Conservation (phyloP, 2,888 invertebrate genomes). For the Pterobdella sp. region DNA sequence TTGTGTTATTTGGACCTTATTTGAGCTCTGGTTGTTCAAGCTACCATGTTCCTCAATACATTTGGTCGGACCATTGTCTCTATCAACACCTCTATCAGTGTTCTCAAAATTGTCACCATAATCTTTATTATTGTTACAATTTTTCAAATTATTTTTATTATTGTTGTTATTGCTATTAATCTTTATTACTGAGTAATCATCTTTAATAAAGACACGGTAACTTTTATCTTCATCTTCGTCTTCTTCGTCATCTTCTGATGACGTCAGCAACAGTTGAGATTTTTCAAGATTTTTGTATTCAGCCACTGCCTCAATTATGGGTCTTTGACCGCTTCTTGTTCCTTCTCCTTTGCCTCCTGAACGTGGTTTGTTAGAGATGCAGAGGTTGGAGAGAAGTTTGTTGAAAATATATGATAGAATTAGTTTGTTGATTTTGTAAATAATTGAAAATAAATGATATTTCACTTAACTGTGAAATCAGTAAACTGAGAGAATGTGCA, state of each 20-base stretch:
- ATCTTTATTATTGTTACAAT: neutral
- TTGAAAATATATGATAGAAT: too few species aligned
- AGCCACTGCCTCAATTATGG: conserved; percentile 17
- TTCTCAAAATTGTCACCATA: neutral
- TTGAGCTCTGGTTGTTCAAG: too few species aligned
- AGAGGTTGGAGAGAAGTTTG: too few species aligned
- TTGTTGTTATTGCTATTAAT: neutral
- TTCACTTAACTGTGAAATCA: too few species aligned
- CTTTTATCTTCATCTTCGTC: neutral
- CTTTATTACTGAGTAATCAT: neutral
- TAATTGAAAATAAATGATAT: too few species aligned
- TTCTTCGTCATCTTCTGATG: neutral
- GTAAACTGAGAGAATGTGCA: too few species aligned
- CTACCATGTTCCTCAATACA: too few species aligned
- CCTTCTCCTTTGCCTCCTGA: neutral
- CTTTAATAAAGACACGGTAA: neutral
- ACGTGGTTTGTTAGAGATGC: neutral
- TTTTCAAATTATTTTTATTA: neutral
- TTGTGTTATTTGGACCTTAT: too few species aligned
- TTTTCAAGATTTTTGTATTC: conserved; percentile 13
- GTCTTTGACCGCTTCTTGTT: conserved; percentile 4
- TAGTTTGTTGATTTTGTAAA: too few species aligned
- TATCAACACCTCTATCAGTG: neutral
- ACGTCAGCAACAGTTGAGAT: neutral
- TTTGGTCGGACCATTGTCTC: too few species aligned